These are phyloP conservation scores for Piaya cayana DNA, from an alignment of 2,113 vertebrate genomes.

Conservation along the genomic window DNA sequence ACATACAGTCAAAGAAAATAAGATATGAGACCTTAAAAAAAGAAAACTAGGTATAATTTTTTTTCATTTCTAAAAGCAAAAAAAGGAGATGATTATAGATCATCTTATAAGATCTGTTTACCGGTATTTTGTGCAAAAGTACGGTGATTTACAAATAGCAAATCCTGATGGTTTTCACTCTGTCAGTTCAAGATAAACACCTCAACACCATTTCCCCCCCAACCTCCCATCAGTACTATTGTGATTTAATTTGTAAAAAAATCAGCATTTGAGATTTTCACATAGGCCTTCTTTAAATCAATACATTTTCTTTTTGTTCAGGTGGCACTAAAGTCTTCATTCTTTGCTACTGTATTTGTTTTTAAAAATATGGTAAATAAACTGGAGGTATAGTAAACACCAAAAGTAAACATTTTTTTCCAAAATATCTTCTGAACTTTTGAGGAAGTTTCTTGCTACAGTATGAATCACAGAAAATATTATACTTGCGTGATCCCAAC, in stretches of 20 bases:
- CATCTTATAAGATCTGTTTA: not conserved
- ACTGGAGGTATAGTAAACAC: not conserved
- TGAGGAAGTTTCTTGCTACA: not conserved
- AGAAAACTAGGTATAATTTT: not conserved
- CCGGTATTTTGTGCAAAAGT: not conserved
- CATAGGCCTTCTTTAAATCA: not conserved
- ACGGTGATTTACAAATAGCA: not conserved
- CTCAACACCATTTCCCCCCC: not conserved
- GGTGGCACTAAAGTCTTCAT: not conserved
- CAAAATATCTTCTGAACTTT: not conserved
- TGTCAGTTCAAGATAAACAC: not conserved
- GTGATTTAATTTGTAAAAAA: not conserved
- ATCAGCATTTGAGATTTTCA: not conserved
- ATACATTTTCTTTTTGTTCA: not conserved
- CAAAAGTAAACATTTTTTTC: not conserved
- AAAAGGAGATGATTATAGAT: not conserved
- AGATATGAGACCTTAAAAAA: not conserved
- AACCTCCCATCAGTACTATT: not conserved
- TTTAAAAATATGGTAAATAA: not conserved
- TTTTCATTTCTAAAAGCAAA: not conserved
- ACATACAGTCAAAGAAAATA: not conserved
- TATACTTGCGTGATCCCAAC: not conserved
- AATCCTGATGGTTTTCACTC: not conserved
- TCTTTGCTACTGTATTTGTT: not conserved
- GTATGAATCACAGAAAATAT: not conserved